Evolutionary conservation across 2,888 invertebrate genomes (phyloP), one percentile per base, ranked within the genome.

Genomic region (Iselma pallidipennis): DNA sequence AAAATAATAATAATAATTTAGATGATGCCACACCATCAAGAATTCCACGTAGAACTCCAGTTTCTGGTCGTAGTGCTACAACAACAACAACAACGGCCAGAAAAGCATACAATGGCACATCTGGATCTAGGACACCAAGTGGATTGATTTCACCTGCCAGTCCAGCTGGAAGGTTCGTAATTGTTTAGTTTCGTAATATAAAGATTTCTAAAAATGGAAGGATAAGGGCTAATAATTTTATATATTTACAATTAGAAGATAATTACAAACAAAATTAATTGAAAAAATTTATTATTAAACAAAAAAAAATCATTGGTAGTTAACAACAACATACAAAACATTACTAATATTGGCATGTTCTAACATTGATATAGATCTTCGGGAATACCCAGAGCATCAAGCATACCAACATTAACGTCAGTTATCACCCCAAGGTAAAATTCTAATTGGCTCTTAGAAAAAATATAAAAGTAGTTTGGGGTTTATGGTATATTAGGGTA

Each of bases 311-410:
- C 10, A 45, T 23, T 23, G 12, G 48, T 25, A 23, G 29, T 49
- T 21, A 56, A 55, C 29, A 49, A n/a, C 42, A 42, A 21, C 14
- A 55, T 26, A 28, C 21, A 23, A 55, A 48, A 55, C 26, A 55
- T 59, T 63, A 75, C 77, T 74, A 75, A 75, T 74, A 65, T 65
- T 69, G 72, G 72, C 74, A 75, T 72, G 72, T 73, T 78, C 71
- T 76, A 80, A 77, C 77, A 74, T 77, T 75, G 66, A 70, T 84
- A 42, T 45, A 86, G 85, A 84, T 83, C 83, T 78, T 82, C 90
- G 83, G 89, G 89, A 84, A 92, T 93, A 86, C 90, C 91, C 87
- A 89, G 93, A 88, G 91, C 93, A 79, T 93, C 92, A 83, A 93
- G 93, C 86, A 94, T 94, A 86, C 93, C 94, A 82, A 91, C 92